Conservation (phyloP, 2,797 vertebrate genomes). For the Acanthurus leucopareius region DNA sequence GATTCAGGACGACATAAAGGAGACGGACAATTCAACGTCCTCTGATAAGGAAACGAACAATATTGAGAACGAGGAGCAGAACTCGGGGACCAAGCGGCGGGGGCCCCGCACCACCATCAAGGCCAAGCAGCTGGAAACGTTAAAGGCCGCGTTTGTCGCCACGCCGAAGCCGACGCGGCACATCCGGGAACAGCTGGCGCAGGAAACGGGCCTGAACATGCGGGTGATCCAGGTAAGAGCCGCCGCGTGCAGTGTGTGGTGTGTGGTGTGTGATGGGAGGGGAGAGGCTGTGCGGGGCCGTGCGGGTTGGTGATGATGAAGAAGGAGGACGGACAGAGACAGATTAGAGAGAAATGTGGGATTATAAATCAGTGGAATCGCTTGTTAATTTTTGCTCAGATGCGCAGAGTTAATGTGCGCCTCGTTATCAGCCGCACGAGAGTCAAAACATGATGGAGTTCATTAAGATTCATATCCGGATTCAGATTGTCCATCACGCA, state of each 20-base stretch:
- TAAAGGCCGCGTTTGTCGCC: conserved; percentile 95
- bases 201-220: conserved; percentile 97
- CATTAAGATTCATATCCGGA: no score
- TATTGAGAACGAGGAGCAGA: conserved; percentile 97
- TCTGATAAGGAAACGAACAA: conserved; percentile 97
- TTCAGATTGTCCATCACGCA: no score
- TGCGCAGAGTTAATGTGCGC: conserved; percentile 53
- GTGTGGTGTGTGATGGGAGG: no score
- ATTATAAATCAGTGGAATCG: conserved; percentile 56
- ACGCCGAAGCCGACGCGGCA: conserved; percentile 95
- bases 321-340: conserved; percentile 35
- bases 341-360: conserved; percentile 36
- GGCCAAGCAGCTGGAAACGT: conserved; percentile 96
- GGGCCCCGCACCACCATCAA: conserved; percentile 98
- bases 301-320: no score
- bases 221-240: conserved; percentile 92
- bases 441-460: conserved; percentile 31
- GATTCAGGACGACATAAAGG: conserved; percentile 94
- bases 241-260: neutral
- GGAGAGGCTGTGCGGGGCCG: no score
- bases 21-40: conserved; percentile 96
- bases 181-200: conserved; percentile 95
- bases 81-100: conserved; percentile 92
- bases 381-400: conserved; percentile 48
- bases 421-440: neutral